Evolutionary conservation across 2,888 invertebrate species (phyloP).

Genomic region (Apantesis nais): DNA sequence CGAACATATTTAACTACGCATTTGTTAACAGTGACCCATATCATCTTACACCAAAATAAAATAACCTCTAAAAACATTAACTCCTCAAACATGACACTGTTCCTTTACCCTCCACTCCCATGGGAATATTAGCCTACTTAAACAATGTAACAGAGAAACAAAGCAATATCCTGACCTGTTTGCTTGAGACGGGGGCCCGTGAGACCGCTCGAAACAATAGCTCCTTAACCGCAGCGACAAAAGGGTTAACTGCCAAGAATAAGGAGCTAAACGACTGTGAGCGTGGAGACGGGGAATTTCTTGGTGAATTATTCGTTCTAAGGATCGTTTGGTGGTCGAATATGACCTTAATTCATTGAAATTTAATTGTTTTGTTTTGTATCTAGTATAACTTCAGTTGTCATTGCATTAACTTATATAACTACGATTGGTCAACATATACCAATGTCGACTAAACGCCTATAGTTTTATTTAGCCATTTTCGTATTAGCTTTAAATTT

Average conservation of each 20-base stretch:
- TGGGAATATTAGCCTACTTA: constrained; percentile 72
- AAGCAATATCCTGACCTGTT: constrained; percentile 69
- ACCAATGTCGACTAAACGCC: too few species aligned
- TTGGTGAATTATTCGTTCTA: constrained; percentile 1
- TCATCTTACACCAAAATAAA: constrained; percentile 22
- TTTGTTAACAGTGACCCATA: constrained; percentile 5
- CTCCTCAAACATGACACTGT: constrained; percentile 25
- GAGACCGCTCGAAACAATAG: constrained; percentile 69
- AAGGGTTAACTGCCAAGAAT: constrained; percentile 65
- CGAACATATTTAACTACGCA: not conserved
- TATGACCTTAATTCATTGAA: not conserved
- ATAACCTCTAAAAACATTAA: constrained; percentile 18
- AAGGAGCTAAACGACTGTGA: constrained; percentile 45
- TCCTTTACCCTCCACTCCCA: constrained; percentile 52
- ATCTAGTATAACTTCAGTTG: not conserved
- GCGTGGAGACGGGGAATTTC: constrained; percentile 32
- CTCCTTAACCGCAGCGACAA: constrained; percentile 60
- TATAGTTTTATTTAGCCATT: too few species aligned
- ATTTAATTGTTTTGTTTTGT: not conserved
- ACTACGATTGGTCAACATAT: not conserved
- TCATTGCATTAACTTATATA: not conserved
- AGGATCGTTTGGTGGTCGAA: not conserved
- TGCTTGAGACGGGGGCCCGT: constrained; percentile 71
- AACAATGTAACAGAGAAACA: constrained; percentile 64
- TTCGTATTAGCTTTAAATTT: too few species aligned